phyloP scores from a whole-genome alignment of 2,888 invertebrate species.

The Meandrusa payeni region DNA sequence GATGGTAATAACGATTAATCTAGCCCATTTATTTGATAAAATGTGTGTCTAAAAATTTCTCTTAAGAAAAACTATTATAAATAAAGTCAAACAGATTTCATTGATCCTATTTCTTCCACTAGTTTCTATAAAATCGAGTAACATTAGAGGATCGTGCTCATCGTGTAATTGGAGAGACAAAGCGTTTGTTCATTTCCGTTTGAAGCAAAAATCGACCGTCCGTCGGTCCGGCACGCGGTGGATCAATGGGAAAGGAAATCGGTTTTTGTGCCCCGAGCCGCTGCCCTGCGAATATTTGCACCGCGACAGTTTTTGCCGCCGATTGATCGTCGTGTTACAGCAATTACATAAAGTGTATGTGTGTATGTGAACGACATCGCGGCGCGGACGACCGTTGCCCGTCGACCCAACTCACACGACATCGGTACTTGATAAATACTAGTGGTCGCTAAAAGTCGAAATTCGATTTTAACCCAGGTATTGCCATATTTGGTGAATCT shows the following conservation, averaged over 20 bases:
- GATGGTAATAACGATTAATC: no score
- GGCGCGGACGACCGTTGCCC: constrained; percentile 27
- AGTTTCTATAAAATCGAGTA: no score
- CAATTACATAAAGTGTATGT: constrained; percentile 33
- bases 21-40: no score
- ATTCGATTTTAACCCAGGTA: no score
- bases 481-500: no score
- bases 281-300: constrained; percentile 25
- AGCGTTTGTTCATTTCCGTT: constrained; percentile 8
- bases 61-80: no score
- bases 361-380: constrained; percentile 27
- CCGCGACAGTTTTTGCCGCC: constrained; percentile 19
- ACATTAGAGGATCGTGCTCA: no score
- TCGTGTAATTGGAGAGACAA: background rate
- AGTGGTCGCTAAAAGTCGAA: no score
- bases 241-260: constrained; percentile 36
- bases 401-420: constrained; percentile 5
- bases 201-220: constrained; percentile 10
- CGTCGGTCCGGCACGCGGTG: constrained; percentile 13
- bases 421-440: no score
- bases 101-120: no score
- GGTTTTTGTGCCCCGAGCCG: constrained; percentile 31
- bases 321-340: constrained; percentile 29
- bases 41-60: no score
- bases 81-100: no score